A percentile compares a stretch with the other conserved stretches of the same genome.
These are phyloP conservation scores for Plusia festucae DNA, from an alignment of 2,888 invertebrate species.

Conservation along the genomic window DNA sequence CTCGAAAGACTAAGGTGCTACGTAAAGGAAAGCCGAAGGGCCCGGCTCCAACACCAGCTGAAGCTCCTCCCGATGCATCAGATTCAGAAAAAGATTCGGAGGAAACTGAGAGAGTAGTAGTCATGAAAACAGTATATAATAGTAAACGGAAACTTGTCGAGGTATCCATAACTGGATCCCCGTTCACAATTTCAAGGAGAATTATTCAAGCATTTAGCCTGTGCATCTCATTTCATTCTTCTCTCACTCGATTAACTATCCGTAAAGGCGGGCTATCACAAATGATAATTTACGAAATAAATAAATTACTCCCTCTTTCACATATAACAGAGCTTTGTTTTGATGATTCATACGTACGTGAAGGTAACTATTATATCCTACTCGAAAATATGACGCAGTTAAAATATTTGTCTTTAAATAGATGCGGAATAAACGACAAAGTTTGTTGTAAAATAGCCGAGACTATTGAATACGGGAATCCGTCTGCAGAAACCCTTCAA, in stretches of 20 bases:
- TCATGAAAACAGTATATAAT: slow-evolving; percentile 66
- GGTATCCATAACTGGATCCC: slow-evolving; percentile 60
- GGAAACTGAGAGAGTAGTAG: neutral
- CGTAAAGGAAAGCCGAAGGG: neutral
- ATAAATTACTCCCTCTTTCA: slow-evolving; percentile 67
- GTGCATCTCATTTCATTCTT: slow-evolving; percentile 69
- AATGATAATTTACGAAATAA: slow-evolving; percentile 62
- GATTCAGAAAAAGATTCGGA: neutral
- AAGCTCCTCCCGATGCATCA: neutral
- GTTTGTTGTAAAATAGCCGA: slow-evolving; percentile 62
- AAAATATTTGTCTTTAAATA: slow-evolving; percentile 69
- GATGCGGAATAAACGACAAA: slow-evolving; percentile 68
- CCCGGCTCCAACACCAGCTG: neutral
- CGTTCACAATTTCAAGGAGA: slow-evolving; percentile 55
- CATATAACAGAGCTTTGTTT: slow-evolving; percentile 73
- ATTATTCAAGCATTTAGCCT: slow-evolving; percentile 66
- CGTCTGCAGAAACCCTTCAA: slow-evolving; percentile 57
- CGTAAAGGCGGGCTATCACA: slow-evolving; percentile 56
- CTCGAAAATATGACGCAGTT: slow-evolving; percentile 64
- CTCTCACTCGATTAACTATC: slow-evolving; percentile 64
- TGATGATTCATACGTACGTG: slow-evolving; percentile 65
- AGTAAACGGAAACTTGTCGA: slow-evolving; percentile 59
- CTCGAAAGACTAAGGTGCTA: neutral
- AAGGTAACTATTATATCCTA: slow-evolving; percentile 68
- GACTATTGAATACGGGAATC: slow-evolving; percentile 52